phyloP scores from a whole-genome alignment of 2,888 invertebrate genomes.

The Phasia obesa region DNA sequence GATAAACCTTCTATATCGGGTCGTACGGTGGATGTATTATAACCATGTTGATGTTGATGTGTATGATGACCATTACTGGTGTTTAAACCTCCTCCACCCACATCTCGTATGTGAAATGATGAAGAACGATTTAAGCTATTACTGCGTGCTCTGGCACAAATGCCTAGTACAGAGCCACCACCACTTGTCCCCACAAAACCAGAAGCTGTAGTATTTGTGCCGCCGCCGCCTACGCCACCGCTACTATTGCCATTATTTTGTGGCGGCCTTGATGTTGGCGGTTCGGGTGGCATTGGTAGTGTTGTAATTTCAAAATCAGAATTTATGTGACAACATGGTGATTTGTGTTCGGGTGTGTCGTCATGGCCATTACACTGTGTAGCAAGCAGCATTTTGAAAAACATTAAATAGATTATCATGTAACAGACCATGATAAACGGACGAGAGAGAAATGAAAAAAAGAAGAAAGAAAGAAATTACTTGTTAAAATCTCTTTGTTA shows the following conservation, averaged over 20 bases:
- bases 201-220: conserved; percentile 65
- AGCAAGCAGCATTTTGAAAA: conserved; percentile 14
- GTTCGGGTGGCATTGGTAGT: conserved; percentile 82
- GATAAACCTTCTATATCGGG: conserved; percentile 87
- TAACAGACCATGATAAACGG: conserved; percentile 27
- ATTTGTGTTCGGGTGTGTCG: conserved; percentile 81
- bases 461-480: conserved; percentile 8
- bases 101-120: conserved; percentile 77
- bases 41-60: conserved; percentile 59
- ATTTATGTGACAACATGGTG: conserved; percentile 80
- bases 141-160: conserved; percentile 78
- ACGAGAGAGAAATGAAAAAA: conserved; percentile 39
- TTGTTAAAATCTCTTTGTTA: conserved; percentile 23
- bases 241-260: conserved; percentile 68
- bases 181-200: conserved; percentile 55
- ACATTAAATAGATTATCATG: conserved; percentile 7
- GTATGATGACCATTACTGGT: conserved; percentile 66
- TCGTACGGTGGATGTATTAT: conserved; percentile 75
- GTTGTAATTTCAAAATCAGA: conserved; percentile 82
- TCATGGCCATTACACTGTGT: conserved; percentile 81
- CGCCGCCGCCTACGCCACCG: conserved; percentile 46
- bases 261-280: conserved; percentile 80
- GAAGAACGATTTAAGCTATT: conserved; percentile 79
- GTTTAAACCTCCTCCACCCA: conserved; percentile 44
- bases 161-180: conserved; percentile 76